Evolutionary conservation across 2,888 invertebrate species (phyloP), one percentile per base, ranked within the genome.

Genomic region (Phania funesta): DNA sequence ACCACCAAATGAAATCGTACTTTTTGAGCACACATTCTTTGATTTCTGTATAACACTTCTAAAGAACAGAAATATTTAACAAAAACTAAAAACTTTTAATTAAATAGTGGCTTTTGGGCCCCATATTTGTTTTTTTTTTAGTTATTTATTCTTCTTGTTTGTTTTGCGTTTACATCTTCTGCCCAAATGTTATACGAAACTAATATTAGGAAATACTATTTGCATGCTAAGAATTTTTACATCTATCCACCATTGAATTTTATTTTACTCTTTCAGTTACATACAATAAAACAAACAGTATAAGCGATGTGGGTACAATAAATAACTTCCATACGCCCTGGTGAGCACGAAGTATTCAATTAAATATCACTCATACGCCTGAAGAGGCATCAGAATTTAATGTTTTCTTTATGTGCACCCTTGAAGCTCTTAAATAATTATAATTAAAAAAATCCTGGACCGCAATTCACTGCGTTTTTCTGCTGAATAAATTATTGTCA

Each of bases 281-380:
- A 38, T 3, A 1, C 11, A 44, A 38, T 8, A n/a, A n/a, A n/a
- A n/a, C n/a, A n/a, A n/a, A n/a, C n/a, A 29, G 62, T 73, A 73
- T 73, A 20, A 62, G 41, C 11, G 41, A 52, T 29, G 16, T 62
- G 3, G 13, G 20, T 44, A 6, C 13, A 26, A 2, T 22, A 22
- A 29, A 41, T 44, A 62, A 44, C 22, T 0, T 16, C 0, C 62
- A 73, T 64, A 74, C 64, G 73, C 41, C 62, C 8, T 5, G 52
- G 2, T 41, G 13, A 9, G 26, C 50, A 73, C n/a, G n/a, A n/a
- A 52, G 20, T 29, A 73, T 73, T 62, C 52, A 62, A 73, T 52
- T 73, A 44, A 52, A 62, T 8, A 52, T 41, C 41, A 62, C 13
- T 38, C 35, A 38, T 38, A 38, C 35, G 35, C 35, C 6, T 26